Evolutionary conservation across 1,140 invertebrate species (phyloP).

Genomic region (Diprion similis): DNA sequence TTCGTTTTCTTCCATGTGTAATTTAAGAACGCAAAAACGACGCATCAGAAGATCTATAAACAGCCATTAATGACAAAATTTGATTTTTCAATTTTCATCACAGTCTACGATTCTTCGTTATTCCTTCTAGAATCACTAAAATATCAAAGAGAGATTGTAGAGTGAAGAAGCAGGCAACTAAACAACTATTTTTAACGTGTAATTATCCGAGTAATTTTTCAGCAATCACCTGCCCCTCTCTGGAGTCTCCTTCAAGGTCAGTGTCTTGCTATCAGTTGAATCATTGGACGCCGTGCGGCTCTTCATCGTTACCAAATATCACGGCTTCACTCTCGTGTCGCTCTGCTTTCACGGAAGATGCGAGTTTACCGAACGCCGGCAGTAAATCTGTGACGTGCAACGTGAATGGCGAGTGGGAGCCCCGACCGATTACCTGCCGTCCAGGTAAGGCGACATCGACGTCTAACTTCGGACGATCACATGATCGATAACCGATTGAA

Average conservation of each 20-base stretch:
- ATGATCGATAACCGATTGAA: conserved; percentile 24
- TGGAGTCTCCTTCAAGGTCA: conserved; percentile 36
- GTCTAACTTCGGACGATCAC: conserved; percentile 16
- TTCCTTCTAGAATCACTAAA: too few species aligned
- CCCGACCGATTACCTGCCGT: conserved; percentile 49
- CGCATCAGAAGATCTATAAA: too few species aligned
- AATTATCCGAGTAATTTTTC: neutral
- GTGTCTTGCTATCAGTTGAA: conserved; percentile 39
- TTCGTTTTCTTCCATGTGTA: too few species aligned
- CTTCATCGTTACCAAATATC: conserved; percentile 38
- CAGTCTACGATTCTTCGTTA: too few species aligned
- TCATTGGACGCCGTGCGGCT: conserved; percentile 32
- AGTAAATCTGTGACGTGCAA: conserved; percentile 43
- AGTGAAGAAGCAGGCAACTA: too few species aligned
- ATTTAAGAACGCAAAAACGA: too few species aligned
- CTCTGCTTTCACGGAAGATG: conserved; percentile 43
- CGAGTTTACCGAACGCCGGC: conserved; percentile 21
- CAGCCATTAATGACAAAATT: too few species aligned
- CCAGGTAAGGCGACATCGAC: conserved; percentile 44
- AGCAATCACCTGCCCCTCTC: conserved; percentile 44
- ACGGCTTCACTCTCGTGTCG: conserved; percentile 40
- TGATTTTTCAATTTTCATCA: too few species aligned
- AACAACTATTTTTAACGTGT: too few species aligned
- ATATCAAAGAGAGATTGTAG: too few species aligned
- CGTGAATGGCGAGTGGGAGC: conserved; percentile 48